phyloP scores from a whole-genome alignment of 2,113 vertebrate species.

The Aptenodytes forsteri region DNA sequence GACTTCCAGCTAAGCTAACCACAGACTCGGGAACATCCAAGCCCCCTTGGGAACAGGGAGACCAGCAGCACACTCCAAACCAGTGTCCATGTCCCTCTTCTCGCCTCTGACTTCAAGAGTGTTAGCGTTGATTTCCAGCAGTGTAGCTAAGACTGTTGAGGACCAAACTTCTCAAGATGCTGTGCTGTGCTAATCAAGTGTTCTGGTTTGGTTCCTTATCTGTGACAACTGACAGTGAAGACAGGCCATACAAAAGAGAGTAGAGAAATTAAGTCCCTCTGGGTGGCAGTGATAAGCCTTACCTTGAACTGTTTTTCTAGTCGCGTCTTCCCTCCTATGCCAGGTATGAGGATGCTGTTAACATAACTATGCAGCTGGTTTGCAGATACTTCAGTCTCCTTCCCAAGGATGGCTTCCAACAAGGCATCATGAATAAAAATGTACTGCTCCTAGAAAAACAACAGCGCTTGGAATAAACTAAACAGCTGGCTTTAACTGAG shows the following conservation, averaged over 20 bases:
- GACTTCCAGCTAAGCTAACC: not conserved
- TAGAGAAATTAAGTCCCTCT: not conserved
- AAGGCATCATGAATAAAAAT: constrained; percentile 95
- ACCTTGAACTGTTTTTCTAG: constrained; percentile 95
- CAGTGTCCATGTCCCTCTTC: not conserved
- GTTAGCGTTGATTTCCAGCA: not conserved
- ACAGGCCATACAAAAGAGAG: not conserved
- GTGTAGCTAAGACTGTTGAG: not conserved
- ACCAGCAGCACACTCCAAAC: not conserved
- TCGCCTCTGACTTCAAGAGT: not conserved
- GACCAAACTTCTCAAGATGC: not conserved
- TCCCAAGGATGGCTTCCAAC: constrained; percentile 92
- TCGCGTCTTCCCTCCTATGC: constrained; percentile 82
- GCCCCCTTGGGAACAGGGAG: not conserved
- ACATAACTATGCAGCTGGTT: constrained; percentile 89
- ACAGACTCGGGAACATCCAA: not conserved
- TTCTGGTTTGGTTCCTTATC: not conserved
- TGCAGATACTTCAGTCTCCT: constrained; percentile 89
- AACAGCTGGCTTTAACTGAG: not conserved
- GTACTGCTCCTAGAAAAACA: constrained; percentile 88
- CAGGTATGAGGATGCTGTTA: constrained; percentile 89
- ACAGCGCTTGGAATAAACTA: not conserved
- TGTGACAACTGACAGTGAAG: not conserved
- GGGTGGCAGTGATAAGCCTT: not conserved
- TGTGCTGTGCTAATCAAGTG: not conserved